phyloP scores from a whole-genome alignment of 2,888 invertebrate species.

The Danaus chrysippus region DNA sequence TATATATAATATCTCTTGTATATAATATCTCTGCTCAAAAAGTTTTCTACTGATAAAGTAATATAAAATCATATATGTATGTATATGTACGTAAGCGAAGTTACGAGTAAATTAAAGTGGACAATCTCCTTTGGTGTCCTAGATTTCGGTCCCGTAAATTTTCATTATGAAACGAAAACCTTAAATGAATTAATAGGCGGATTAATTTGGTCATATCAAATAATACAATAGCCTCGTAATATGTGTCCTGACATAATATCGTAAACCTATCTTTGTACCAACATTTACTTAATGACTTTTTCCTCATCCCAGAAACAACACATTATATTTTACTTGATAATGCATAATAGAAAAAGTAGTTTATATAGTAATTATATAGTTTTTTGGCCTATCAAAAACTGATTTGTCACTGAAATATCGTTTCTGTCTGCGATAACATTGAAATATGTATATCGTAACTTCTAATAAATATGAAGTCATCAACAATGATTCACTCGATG shows the following conservation, averaged over 20 bases:
- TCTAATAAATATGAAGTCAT: constrained; percentile 42
- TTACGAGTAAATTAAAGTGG: too few relatives aligned
- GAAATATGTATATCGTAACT: constrained; percentile 33
- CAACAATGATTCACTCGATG: constrained; percentile 38
- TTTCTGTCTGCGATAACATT: constrained; percentile 27
- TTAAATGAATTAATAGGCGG: constrained; percentile 32
- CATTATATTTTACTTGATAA: too few relatives aligned
- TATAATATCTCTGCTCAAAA: too few relatives aligned
- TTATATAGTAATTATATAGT: not conserved
- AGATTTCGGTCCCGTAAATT: constrained; percentile 33
- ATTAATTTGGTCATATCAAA: constrained; percentile 17
- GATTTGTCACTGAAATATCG: constrained; percentile 15
- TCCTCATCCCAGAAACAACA: too few relatives aligned
- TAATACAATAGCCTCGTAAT: too few relatives aligned
- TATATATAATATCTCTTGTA: too few relatives aligned
- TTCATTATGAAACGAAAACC: constrained; percentile 35
- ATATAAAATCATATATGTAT: too few relatives aligned
- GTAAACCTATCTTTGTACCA: too few relatives aligned
- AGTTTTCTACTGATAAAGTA: too few relatives aligned
- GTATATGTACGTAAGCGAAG: too few relatives aligned
- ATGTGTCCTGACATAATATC: too few relatives aligned
- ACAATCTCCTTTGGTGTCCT: not conserved
- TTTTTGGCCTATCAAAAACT: not conserved
- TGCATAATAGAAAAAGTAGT: not conserved
- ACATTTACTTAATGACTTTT: too few relatives aligned